Base-by-base conservation (phyloP, 2,888 invertebrate species). In the Folsomia candida region DNA sequence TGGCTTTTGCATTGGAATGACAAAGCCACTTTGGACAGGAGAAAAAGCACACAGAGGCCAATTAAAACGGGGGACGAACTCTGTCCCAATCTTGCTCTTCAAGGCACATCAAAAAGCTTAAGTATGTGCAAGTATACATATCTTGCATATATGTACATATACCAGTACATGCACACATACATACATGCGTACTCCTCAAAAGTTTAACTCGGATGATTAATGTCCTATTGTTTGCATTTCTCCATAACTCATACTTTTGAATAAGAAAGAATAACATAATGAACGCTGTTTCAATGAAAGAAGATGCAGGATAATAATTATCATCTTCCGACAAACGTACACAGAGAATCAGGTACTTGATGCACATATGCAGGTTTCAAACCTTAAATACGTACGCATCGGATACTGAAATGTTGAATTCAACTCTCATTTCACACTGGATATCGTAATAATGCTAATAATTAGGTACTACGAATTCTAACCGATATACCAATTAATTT, bases 201-300 rank as follows among this genome's bases (percentile, higher is more conserved):
- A 47, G 18, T 18, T 47, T 47, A 47, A 47, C 25, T 58, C 14
- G 4, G 59, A 67, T 71, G 68, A 74, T 74, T 74, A 74, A 71
- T 74, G 64, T 71, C 54, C 69, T 29, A 74, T 74, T 74, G 74
- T 71, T 74, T 68, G 63, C 47, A 62, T 67, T 61, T 26, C 69
- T 62, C 60, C 28, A 67, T 29, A 67, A 67, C 25, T 66, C 37
- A 54, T 66, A 14, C 27, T 62, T 62, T 14, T 28, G 29, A 26
- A 62, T 26, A 22, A 27, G 18, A 62, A 59, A 2, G n/a, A n/a
- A n/a, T n/a, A n/a, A n/a, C n/a, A n/a, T 51, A 65, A 9, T 20
- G 25, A 47, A 37, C 26, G 51, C 47, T 22, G 65, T 65, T 51
- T 65, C 51, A 51, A 22, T 2, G 51, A 37, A 47, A 28, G 51